Percentiles rank a stretch among this genome's conserved stretches.
Conservation (phyloP, 2,113 vertebrate species). For the Tapirus terrestris region DNA sequence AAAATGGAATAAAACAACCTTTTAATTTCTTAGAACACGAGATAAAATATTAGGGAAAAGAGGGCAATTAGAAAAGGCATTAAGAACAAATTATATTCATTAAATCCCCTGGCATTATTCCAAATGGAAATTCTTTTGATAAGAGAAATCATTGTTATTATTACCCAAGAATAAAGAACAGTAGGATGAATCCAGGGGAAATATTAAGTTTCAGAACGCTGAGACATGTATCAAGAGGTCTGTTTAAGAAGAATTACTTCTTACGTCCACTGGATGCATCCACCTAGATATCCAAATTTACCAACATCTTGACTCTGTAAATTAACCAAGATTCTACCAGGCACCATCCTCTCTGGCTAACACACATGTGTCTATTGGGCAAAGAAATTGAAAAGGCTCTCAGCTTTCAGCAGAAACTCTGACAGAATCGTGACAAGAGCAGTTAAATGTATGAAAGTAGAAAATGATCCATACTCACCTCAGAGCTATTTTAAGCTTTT, state of each 20-base stretch:
- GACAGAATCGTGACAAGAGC: constrained; percentile 58
- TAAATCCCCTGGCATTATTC: constrained; percentile 20
- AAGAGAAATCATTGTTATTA: constrained; percentile 26
- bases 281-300: background rate
- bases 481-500: constrained; percentile 66
- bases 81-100: constrained; percentile 47
- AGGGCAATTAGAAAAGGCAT: constrained; percentile 50
- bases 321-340: background rate
- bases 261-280: background rate
- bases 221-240: background rate
- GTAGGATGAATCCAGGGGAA: background rate
- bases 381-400: constrained; percentile 34
- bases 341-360: background rate
- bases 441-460: constrained; percentile 62
- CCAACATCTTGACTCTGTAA: background rate
- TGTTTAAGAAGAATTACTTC: background rate
- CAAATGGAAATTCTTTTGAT: constrained; percentile 41
- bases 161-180: background rate
- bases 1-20: constrained; percentile 15
- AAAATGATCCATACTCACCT: constrained; percentile 71
- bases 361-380: background rate
- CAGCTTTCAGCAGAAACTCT: constrained; percentile 13
- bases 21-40: constrained; percentile 35
- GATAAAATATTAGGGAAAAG: constrained; percentile 25
- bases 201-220: background rate